Percentiles rank a stretch among this genome's conserved stretches.
phyloP scores from a whole-genome alignment of 2,888 invertebrate genomes.

The Noctua pronuba region DNA sequence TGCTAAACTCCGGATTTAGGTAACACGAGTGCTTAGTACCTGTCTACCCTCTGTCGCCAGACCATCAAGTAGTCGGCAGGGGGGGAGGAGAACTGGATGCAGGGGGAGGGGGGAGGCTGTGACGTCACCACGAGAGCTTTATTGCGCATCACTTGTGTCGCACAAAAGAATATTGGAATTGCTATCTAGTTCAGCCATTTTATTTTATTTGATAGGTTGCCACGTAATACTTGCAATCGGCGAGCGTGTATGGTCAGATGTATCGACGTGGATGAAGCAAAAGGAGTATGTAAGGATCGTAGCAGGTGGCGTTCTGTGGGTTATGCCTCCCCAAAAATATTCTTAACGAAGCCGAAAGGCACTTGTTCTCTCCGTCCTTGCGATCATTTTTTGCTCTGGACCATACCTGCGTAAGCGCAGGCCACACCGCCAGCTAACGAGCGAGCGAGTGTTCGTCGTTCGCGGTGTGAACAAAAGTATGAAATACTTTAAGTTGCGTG shows the following conservation, averaged over 20 bases:
- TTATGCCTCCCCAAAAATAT: background rate
- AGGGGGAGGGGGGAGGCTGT: background rate
- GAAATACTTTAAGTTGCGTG: too few species aligned
- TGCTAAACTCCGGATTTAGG: conserved; percentile 15
- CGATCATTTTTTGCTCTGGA: too few species aligned
- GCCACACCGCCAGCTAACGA: too few species aligned
- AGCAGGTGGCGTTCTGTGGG: background rate
- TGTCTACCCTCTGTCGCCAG: conserved; percentile 14
- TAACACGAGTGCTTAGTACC: conserved; percentile 28
- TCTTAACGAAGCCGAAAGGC: too few species aligned
- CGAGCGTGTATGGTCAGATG: background rate
- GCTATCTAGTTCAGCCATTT: conserved; percentile 10
- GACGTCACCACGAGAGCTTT: conserved; percentile 42
- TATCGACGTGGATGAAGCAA: background rate
- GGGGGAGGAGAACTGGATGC: background rate
- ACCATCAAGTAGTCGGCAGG: background rate
- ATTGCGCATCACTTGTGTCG: conserved; percentile 39
- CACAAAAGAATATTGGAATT: conserved; percentile 35
- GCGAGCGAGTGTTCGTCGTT: too few species aligned
- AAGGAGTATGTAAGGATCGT: background rate
- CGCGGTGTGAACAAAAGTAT: too few species aligned
- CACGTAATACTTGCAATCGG: background rate
- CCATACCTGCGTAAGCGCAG: too few species aligned
- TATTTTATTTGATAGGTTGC: conserved; percentile 17
- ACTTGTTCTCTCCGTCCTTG: too few species aligned